phyloP scores from a whole-genome alignment of 2,797 vertebrate genomes.

The Rhinella marina region DNA sequence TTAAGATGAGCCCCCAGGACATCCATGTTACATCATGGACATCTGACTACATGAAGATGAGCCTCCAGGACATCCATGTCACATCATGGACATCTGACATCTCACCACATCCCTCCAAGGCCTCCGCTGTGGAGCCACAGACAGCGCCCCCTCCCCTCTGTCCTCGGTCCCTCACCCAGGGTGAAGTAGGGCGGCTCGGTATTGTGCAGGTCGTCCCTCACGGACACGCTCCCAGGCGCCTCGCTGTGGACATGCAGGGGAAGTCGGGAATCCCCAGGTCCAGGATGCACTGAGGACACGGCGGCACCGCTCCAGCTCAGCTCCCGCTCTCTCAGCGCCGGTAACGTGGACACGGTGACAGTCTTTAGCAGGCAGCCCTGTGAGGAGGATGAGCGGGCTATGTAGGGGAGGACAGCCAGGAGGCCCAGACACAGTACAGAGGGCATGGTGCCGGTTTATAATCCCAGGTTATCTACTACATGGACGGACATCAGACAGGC shows the following conservation, averaged over 20 bases:
- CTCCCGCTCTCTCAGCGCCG: conserved; percentile 93
- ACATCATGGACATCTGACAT: too few relatives aligned
- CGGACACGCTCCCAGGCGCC: conserved; percentile 91
- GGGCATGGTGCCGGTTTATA: conserved; percentile 32
- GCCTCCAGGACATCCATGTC: too few relatives aligned
- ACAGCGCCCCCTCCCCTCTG: background rate
- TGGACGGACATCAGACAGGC: conserved; percentile 9
- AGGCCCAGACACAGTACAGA: conserved; percentile 64
- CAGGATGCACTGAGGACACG: conserved; percentile 71
- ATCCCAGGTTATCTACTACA: background rate
- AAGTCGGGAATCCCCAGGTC: conserved; percentile 83
- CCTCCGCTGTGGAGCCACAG: background rate
- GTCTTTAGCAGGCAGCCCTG: conserved; percentile 89
- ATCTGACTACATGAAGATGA: too few relatives aligned
- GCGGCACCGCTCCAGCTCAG: conserved; percentile 91
- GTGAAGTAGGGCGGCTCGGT: conserved; percentile 98
- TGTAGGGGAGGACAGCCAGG: conserved; percentile 54
- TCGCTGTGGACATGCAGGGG: conserved; percentile 94
- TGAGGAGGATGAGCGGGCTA: conserved; percentile 60
- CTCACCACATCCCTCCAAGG: background rate
- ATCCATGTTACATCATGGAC: too few relatives aligned
- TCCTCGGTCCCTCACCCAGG: conserved; percentile 81
- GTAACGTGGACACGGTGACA: conserved; percentile 93
- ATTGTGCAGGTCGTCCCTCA: conserved; percentile 98
- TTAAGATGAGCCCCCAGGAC: too few relatives aligned